Conservation (phyloP, 2,888 invertebrate species). For the Leptopterna dolabrata region DNA sequence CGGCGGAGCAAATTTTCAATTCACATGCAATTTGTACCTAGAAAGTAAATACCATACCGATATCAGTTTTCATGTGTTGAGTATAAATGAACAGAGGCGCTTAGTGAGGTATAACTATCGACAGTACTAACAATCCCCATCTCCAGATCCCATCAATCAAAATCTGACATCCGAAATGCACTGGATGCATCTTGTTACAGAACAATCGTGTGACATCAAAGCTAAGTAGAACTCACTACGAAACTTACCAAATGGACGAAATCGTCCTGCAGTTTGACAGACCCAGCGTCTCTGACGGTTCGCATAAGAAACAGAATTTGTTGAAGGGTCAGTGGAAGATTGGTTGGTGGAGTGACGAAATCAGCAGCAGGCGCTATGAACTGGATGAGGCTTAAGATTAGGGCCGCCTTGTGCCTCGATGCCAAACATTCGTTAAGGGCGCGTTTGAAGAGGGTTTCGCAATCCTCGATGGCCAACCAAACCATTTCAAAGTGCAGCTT, state of each 20-base stretch:
- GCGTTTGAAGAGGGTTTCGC: conserved; percentile 34
- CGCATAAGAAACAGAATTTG: conserved; percentile 9
- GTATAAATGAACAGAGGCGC: too few species aligned
- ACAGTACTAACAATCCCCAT: too few species aligned
- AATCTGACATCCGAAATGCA: too few species aligned
- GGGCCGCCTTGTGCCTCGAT: conserved; percentile 18
- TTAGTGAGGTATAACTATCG: too few species aligned
- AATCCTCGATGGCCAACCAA: conserved; percentile 46
- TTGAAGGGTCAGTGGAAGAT: neutral
- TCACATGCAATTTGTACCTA: conserved; percentile 24
- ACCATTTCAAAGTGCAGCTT: conserved; percentile 41
- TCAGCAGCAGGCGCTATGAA: conserved; percentile 29
- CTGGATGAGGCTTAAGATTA: conserved; percentile 20
- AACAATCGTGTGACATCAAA: too few species aligned
- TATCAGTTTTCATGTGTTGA: too few species aligned
- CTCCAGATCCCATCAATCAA: too few species aligned
- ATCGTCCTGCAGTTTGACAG: neutral
- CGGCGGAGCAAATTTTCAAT: conserved; percentile 13
- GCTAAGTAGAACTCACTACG: neutral
- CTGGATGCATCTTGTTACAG: too few species aligned
- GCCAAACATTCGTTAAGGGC: conserved; percentile 39
- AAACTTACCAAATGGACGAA: conserved; percentile 23
- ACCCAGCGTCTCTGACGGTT: neutral
- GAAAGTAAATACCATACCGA: neutral
- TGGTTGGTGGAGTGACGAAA: neutral